Evolutionary conservation across 2,888 invertebrate species (phyloP).

Genomic region (Baccha elongata): DNA sequence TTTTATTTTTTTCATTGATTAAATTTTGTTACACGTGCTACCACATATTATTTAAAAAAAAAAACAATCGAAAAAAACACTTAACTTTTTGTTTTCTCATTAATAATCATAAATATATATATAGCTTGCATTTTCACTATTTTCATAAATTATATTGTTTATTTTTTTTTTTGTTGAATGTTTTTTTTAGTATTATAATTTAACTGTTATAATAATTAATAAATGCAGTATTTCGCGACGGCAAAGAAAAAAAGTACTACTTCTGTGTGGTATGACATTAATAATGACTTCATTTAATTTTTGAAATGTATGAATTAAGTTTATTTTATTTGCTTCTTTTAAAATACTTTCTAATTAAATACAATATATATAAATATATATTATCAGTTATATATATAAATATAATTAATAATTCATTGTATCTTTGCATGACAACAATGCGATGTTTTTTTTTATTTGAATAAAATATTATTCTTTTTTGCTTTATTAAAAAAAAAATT

Average conservation of each 20-base stretch:
- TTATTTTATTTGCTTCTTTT: constrained; percentile 61
- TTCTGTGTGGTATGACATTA: constrained; percentile 68
- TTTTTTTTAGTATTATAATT: constrained; percentile 49
- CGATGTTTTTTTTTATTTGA: constrained; percentile 58
- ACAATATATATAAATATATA: constrained; percentile 68
- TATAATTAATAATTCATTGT: constrained; percentile 74
- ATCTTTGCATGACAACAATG: constrained; percentile 72
- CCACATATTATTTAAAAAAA: constrained; percentile 54
- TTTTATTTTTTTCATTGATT: constrained; percentile 75
- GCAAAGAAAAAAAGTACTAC: constrained; percentile 72
- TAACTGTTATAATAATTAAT: constrained; percentile 74
- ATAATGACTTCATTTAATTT: constrained; percentile 50
- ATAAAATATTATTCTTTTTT: constrained; percentile 46
- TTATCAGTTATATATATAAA: constrained; percentile 70
- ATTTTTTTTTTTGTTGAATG: constrained; percentile 46
- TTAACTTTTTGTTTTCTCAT: constrained; percentile 50
- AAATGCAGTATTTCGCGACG: constrained; percentile 73
- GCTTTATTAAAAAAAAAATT: constrained; percentile 40
- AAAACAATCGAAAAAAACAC: constrained; percentile 50
- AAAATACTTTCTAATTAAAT: constrained; percentile 70
- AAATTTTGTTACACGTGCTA: constrained; percentile 75
- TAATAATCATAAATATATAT: constrained; percentile 56
- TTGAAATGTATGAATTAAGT: constrained; percentile 73
- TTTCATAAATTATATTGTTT: constrained; percentile 78
- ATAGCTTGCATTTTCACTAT: constrained; percentile 73